Evolutionary conservation across 2,113 vertebrate species (phyloP).

Genomic region (Pyxicephalus adspersus): DNA sequence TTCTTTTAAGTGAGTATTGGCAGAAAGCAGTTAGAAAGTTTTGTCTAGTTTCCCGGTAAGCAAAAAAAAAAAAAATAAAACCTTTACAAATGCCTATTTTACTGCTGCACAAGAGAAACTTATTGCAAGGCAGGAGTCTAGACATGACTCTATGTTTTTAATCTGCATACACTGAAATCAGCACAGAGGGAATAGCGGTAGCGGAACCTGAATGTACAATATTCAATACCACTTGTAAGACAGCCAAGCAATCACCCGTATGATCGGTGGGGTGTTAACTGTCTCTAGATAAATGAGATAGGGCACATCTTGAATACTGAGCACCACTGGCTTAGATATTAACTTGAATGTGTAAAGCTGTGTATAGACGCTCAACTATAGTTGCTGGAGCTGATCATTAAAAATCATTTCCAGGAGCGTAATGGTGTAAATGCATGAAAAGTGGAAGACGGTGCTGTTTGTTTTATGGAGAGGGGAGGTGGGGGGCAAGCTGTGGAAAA

Average conservation of each 20-base stretch:
- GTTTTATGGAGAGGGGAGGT: no score
- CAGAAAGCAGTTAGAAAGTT: slow-evolving; percentile 45
- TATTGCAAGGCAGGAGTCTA: slow-evolving; percentile 35
- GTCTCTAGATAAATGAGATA: neutral
- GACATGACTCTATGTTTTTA: slow-evolving; percentile 44
- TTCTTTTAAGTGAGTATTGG: slow-evolving; percentile 46
- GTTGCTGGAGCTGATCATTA: no score
- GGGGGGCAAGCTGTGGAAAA: no score
- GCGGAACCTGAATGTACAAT: slow-evolving; percentile 15
- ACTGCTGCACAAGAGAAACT: slow-evolving; percentile 10
- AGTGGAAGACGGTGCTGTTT: no score
- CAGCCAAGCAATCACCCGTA: neutral
- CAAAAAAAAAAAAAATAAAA: slow-evolving; percentile 6
- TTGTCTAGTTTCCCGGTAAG: slow-evolving; percentile 44
- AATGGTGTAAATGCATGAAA: no score
- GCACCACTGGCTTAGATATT: neutral
- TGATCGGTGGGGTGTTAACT: neutral
- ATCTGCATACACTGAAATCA: slow-evolving; percentile 35
- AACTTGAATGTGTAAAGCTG: neutral
- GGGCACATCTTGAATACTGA: neutral
- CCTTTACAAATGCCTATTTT: slow-evolving; percentile 38
- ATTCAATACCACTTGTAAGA: neutral
- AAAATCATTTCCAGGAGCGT: no score
- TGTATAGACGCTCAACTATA: no score
- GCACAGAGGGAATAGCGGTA: slow-evolving; percentile 10